These are phyloP conservation scores for Eptatretus atami DNA, from an alignment of 2,797 vertebrate genomes.

Conservation along the genomic window DNA sequence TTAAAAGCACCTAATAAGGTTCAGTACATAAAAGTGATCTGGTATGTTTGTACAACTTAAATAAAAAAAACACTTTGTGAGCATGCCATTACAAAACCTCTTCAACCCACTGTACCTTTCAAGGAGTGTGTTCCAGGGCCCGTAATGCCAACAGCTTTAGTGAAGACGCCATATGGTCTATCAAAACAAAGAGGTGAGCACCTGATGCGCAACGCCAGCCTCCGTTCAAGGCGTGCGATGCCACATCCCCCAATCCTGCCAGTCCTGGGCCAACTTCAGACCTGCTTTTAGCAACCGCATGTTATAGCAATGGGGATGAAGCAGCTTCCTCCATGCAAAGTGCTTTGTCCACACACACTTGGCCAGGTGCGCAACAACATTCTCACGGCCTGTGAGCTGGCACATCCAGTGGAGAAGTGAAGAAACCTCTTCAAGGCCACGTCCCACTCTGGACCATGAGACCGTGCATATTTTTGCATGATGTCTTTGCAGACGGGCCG, in stretches of 20 bases:
- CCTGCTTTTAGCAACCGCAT: slow-evolving; percentile 88
- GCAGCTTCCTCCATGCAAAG: slow-evolving; percentile 60
- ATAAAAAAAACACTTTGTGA: too few relatives aligned
- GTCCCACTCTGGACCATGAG: slow-evolving; percentile 62
- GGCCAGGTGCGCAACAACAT: slow-evolving; percentile 28
- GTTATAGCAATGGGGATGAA: slow-evolving; percentile 74
- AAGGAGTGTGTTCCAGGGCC: slow-evolving; percentile 55
- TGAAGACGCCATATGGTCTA: slow-evolving; percentile 72
- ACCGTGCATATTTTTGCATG: slow-evolving; percentile 40
- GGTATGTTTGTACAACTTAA: too few relatives aligned
- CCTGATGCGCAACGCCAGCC: slow-evolving; percentile 28
- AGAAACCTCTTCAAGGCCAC: slow-evolving; percentile 57
- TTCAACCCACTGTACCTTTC: slow-evolving; percentile 11
- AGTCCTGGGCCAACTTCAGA: slow-evolving; percentile 47
- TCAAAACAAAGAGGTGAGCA: slow-evolving; percentile 62
- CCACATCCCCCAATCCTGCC: slow-evolving; percentile 42
- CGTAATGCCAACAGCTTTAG: slow-evolving; percentile 73
- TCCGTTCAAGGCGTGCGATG: slow-evolving; percentile 30
- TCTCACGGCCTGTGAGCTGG: slow-evolving; percentile 25
- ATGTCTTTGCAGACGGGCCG: slow-evolving; percentile 28
- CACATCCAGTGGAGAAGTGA: slow-evolving; percentile 58
- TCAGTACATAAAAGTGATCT: too few relatives aligned
- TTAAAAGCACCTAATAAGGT: too few relatives aligned
- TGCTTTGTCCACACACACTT: slow-evolving; percentile 58
- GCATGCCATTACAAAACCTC: too few relatives aligned